A percentile compares a stretch with the other conserved stretches of the same genome.
These are phyloP conservation scores for Dipus sagitta DNA, from an alignment of 2,797 vertebrate genomes.

Conservation along the genomic window DNA sequence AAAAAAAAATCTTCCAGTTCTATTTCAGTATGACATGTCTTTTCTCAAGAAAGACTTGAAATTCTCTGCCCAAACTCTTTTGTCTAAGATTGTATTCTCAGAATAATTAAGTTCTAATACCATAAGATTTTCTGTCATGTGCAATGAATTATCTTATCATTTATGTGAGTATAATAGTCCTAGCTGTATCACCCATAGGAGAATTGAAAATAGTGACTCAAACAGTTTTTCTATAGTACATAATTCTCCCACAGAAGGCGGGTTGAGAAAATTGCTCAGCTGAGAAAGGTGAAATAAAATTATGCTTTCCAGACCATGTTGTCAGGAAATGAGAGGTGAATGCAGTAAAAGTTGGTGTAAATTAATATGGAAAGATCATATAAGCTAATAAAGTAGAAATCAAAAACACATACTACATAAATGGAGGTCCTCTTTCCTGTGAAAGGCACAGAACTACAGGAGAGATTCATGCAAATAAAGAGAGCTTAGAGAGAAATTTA, in stretches of 20 bases:
- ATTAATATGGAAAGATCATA: background rate
- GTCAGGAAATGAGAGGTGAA: conserved; percentile 37
- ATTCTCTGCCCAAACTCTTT: background rate
- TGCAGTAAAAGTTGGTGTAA: background rate
- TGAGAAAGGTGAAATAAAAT: background rate
- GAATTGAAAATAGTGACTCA: background rate
- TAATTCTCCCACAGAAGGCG: background rate
- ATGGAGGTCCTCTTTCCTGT: background rate
- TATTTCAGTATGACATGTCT: conserved; percentile 27
- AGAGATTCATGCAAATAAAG: conserved; percentile 6
- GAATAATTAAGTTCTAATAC: background rate
- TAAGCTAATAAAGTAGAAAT: conserved; percentile 7
- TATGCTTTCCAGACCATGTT: conserved; percentile 20
- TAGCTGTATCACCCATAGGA: background rate
- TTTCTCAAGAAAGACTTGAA: conserved; percentile 51
- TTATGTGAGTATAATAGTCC: background rate
- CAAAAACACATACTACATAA: conserved; percentile 1
- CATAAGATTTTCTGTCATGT: background rate
- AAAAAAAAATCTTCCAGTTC: conserved; percentile 5
- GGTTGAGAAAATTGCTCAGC: background rate
- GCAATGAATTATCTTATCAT: background rate
- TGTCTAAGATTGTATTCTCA: background rate
- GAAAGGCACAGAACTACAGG: background rate
- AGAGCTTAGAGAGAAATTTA: background rate
- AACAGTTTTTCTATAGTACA: background rate